Conservation (phyloP, 2,888 invertebrate genomes). For the Petrolisthes manimaculis region DNA sequence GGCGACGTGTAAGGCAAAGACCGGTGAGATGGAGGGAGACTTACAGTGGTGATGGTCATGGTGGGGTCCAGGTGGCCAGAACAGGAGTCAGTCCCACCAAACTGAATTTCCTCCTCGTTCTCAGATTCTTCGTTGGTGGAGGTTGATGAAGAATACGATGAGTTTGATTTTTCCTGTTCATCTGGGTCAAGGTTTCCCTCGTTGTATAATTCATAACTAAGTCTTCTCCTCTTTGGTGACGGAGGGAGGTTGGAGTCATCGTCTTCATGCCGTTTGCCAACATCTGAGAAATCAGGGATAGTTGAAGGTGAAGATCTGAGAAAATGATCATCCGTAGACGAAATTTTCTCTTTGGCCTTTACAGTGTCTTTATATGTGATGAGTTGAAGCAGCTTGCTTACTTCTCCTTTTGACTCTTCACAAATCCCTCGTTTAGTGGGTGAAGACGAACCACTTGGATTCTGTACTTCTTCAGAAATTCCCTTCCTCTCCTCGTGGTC, state of each 20-base stretch:
- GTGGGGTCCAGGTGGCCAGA: too few species aligned
- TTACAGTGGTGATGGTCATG: too few species aligned
- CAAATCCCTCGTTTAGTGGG: neutral
- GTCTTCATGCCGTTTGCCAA: neutral
- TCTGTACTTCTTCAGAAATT: neutral
- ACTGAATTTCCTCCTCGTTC: neutral
- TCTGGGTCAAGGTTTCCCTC: neutral
- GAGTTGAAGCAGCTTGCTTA: too few species aligned
- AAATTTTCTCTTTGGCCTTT: neutral
- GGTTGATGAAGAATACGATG: neutral
- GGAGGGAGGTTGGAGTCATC: neutral
- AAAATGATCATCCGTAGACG: neutral
- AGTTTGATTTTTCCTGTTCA: neutral
- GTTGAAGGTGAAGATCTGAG: neutral
- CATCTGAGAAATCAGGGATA: neutral
- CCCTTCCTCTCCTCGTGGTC: neutral
- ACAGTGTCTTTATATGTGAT: too few species aligned
- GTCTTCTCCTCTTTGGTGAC: slow-evolving; percentile 4
- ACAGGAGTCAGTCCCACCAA: neutral
- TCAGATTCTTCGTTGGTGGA: neutral
- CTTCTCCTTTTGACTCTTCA: neutral
- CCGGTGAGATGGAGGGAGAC: too few species aligned
- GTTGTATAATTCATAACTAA: slow-evolving; percentile 7
- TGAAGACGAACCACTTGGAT: neutral
- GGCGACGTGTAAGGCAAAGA: neutral